Base-by-base conservation (phyloP, 2,797 vertebrate species). In the Microctenopoma lineatum region DNA sequence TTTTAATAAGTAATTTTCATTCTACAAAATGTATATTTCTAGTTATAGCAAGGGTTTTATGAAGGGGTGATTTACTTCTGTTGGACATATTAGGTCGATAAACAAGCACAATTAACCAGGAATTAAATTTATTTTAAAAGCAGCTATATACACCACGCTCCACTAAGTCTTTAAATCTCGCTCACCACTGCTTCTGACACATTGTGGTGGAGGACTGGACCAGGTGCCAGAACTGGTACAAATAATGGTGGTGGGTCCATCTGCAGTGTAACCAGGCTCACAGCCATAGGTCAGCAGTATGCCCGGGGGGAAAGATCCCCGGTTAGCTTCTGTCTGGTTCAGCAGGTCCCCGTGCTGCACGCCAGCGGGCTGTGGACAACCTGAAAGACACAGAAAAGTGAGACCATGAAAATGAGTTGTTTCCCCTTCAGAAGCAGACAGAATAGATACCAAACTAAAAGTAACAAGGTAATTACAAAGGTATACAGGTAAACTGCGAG, bases 271-370 rank as follows among this genome's bases (percentile, higher is more conserved):
- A 39, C 93, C 93, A 1, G 84, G 72, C 66, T 92, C 90, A 15
- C 93, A 95, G 83, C 84, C 86, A 65, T 93, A 95, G 39, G 89
- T 88, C 68, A 95, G 84, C 72, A 92, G 84, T 44, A 92, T 90
- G 38, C 92, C 93, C 0, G 89, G 75, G 4, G 89, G 87, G 55
- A 93, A 93, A 11, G 90, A 93, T 73, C 88, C 93, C 34, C 90
- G 79, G 89, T 94, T 94, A 6, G 91, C 92, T 80, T 94, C 92
- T 0, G 93, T 95, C 77, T 92, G 90, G 86, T 95, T 94, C 65
- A 91, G 81, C 81, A 90, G 80, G 74, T 87, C 83, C 56, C 93
- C 92, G 48, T 94, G 90, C 83, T 80, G 88, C 70, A 93, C 86
- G 12, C 80, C 65, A 2, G 84, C 67, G 3, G 94, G 94, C 72